These are phyloP conservation scores for Phylloscopus trochilus DNA, from an alignment of 2,113 vertebrate genomes.

Conservation along the genomic window DNA sequence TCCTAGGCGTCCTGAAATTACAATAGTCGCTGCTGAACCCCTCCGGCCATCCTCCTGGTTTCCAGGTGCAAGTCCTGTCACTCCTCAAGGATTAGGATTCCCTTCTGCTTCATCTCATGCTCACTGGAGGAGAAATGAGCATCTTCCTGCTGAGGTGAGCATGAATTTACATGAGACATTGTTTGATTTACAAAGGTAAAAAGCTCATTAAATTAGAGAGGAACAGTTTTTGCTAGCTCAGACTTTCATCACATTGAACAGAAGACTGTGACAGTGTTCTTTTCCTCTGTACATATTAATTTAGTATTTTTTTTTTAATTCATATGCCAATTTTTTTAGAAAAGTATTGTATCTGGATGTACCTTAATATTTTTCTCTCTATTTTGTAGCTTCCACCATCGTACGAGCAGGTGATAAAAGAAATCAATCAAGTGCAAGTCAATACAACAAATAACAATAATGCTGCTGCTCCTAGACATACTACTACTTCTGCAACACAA, in stretches of 20 bases:
- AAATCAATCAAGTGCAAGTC: constrained; percentile 87
- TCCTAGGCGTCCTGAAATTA: constrained; percentile 88
- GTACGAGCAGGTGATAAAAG: constrained; percentile 94
- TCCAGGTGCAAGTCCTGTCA: constrained; percentile 64
- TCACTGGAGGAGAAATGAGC: constrained; percentile 77
- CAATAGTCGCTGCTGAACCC: constrained; percentile 87
- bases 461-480: constrained; percentile 79
- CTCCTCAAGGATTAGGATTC: constrained; percentile 72
- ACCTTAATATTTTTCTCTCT: constrained; percentile 11
- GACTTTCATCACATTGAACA: not conserved
- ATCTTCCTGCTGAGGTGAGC: constrained; percentile 79
- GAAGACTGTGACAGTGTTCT: not conserved
- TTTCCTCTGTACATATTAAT: not conserved
- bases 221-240: not conserved
- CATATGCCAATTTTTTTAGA: not conserved
- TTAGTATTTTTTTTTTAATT: not conserved
- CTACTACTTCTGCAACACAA: constrained; percentile 84
- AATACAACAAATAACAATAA: constrained; percentile 79
- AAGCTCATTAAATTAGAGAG: not conserved
- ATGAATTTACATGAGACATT: not conserved
- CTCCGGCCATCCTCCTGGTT: constrained; percentile 83
- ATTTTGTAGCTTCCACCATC: constrained; percentile 86
- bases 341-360: not conserved
- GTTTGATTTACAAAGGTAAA: not conserved
- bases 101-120: constrained; percentile 77